phyloP scores from a whole-genome alignment of 1,140 invertebrate genomes.

The Orussus abietinus region DNA sequence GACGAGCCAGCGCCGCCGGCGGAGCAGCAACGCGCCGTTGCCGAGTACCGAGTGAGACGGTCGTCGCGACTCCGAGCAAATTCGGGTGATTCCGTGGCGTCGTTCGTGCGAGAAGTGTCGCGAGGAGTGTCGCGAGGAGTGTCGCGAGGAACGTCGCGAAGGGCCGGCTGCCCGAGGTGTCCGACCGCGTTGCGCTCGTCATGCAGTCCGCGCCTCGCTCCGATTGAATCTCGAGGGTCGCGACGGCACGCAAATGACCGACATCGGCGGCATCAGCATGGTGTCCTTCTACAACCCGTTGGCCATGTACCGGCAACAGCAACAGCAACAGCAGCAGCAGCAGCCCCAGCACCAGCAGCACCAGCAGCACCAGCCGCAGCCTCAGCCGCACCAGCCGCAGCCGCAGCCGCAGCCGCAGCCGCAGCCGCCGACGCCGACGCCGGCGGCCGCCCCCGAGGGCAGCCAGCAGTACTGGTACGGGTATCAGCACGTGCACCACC shows the following conservation, averaged over 20 bases:
- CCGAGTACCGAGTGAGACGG: too few relatives aligned
- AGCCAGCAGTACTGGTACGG: constrained; percentile 28
- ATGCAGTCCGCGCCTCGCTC: too few relatives aligned
- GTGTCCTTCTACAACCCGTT: constrained; percentile 33
- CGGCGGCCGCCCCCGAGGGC: neutral
- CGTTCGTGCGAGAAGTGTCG: too few relatives aligned
- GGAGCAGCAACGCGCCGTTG: too few relatives aligned
- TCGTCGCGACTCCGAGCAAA: too few relatives aligned
- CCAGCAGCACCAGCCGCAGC: constrained; percentile 12
- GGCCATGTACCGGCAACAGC: constrained; percentile 30
- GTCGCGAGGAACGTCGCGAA: too few relatives aligned
- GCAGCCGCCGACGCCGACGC: constrained; percentile 8
- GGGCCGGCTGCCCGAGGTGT: too few relatives aligned
- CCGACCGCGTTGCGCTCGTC: too few relatives aligned
- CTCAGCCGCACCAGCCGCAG: constrained; percentile 17
- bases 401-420: constrained; percentile 10
- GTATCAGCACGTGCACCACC: constrained; percentile 16
- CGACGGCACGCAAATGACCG: constrained; percentile 22
- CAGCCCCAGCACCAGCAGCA: constrained; percentile 16
- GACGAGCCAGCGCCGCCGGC: too few relatives aligned
- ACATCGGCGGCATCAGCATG: constrained; percentile 23
- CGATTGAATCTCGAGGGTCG: too few relatives aligned
- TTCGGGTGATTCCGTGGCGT: too few relatives aligned
- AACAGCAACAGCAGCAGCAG: constrained; percentile 21
- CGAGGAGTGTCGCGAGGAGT: too few relatives aligned